These are phyloP conservation scores for Lerista edwardsae DNA, from an alignment of 2,797 vertebrate genomes.

Conservation along the genomic window DNA sequence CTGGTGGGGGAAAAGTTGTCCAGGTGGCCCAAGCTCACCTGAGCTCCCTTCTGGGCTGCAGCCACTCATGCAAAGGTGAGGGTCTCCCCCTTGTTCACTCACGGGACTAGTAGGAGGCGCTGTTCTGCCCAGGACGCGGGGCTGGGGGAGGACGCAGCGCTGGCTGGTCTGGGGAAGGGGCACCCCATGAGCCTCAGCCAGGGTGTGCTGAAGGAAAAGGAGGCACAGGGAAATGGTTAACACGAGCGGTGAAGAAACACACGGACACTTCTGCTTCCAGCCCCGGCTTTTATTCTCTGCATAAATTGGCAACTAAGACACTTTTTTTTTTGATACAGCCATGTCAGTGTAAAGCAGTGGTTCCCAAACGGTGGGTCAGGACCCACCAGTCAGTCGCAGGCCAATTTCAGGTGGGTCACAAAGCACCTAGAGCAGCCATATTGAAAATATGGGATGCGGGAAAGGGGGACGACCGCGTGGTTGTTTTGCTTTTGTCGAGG, in stretches of 20 bases:
- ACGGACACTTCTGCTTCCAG: neutral
- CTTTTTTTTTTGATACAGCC: neutral
- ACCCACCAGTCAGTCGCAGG: too few species aligned
- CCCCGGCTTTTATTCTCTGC: neutral
- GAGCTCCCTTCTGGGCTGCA: too few species aligned
- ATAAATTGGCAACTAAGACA: neutral
- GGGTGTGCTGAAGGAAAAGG: neutral
- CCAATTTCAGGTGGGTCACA: too few species aligned
- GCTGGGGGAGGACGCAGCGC: too few species aligned
- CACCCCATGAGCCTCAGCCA: neutral
- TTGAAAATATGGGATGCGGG: too few species aligned
- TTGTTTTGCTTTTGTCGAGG: too few species aligned
- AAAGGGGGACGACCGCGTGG: too few species aligned
- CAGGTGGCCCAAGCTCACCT: neutral
- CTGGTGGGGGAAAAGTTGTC: neutral
- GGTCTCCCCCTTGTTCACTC: neutral
- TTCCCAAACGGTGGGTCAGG: too few species aligned
- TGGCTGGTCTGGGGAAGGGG: neutral
- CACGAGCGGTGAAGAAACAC: neutral
- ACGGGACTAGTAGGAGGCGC: too few species aligned
- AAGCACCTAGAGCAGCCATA: too few species aligned
- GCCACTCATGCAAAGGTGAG: neutral
- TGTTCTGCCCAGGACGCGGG: too few species aligned
- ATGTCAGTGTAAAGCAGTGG: too few species aligned
- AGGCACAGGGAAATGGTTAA: accelerated